Conservation (phyloP, 2,113 vertebrate species). For the Xiphophorus couchianus region DNA sequence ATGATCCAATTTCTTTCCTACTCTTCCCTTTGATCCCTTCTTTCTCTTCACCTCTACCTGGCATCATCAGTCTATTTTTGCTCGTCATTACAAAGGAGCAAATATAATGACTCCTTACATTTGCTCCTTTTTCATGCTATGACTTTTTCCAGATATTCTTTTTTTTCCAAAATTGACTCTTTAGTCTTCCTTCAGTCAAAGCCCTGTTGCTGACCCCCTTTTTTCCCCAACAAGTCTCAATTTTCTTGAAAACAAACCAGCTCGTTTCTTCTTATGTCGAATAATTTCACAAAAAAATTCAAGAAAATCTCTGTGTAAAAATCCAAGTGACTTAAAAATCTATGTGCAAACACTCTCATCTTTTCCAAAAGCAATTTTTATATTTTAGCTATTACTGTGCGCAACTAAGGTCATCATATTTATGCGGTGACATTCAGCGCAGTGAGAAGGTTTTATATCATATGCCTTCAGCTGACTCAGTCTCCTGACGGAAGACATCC, state of each 20-base stretch:
- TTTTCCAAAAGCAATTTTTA: not conserved
- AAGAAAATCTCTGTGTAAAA: too few relatives aligned
- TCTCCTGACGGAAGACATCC: conserved; percentile 1
- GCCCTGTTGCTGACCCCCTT: not conserved
- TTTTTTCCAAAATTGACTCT: not conserved
- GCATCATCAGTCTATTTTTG: not conserved
- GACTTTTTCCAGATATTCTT: not conserved
- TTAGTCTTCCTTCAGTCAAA: not conserved
- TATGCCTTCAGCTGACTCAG: conserved; percentile 24
- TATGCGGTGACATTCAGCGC: conserved; percentile 7
- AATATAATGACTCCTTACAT: too few relatives aligned
- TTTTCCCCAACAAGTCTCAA: not conserved
- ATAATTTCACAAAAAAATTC: not conserved
- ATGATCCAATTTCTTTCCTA: not conserved
- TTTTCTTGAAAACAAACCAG: not conserved
- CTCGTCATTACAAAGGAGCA: too few relatives aligned
- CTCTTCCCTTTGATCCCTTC: not conserved
- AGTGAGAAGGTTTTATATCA: conserved; percentile 23
- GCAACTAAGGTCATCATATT: conserved; percentile 13
- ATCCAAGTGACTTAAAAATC: not conserved
- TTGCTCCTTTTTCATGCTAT: not conserved
- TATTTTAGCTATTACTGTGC: not conserved
- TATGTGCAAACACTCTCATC: not conserved
- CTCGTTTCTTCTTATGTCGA: not conserved
- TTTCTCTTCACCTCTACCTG: not conserved